Conservation (phyloP, 2,888 invertebrate genomes). For the Acanthosepion esculentum region DNA sequence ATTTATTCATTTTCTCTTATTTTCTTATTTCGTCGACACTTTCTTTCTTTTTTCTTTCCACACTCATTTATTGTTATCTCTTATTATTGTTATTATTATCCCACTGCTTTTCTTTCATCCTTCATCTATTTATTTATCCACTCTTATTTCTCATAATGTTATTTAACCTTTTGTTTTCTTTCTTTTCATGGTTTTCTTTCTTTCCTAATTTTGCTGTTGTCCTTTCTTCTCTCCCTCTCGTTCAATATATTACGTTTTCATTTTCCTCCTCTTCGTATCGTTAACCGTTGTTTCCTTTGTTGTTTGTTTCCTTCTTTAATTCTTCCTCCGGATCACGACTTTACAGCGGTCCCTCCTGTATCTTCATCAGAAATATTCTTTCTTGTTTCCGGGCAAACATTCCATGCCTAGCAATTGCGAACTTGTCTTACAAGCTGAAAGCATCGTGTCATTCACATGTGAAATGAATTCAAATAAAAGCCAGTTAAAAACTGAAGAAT, state of each 20-base stretch:
- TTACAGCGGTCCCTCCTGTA: no score
- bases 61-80: not conserved
- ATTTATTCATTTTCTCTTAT: no score
- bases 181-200: no score
- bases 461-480: not conserved
- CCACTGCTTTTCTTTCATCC: not conserved
- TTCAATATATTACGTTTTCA: no score
- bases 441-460: not conserved
- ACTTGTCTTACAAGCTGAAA: not conserved
- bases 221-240: no score
- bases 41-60: not conserved
- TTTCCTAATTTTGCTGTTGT: no score
- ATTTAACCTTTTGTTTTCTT: no score
- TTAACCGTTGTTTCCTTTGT: no score
- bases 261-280: no score
- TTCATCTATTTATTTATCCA: not conserved
- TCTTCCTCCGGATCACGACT: no score
- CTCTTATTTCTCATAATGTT: not conserved
- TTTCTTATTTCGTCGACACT: rapidly evolving
- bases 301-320: no score
- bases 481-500: not conserved
- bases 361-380: no score
- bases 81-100: not conserved
- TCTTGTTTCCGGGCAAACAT: not conserved
- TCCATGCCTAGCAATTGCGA: not conserved